Percentiles rank a stretch among this genome's conserved stretches.
phyloP scores from a whole-genome alignment of 1,140 invertebrate species.

The Bathynomus jamesi region DNA sequence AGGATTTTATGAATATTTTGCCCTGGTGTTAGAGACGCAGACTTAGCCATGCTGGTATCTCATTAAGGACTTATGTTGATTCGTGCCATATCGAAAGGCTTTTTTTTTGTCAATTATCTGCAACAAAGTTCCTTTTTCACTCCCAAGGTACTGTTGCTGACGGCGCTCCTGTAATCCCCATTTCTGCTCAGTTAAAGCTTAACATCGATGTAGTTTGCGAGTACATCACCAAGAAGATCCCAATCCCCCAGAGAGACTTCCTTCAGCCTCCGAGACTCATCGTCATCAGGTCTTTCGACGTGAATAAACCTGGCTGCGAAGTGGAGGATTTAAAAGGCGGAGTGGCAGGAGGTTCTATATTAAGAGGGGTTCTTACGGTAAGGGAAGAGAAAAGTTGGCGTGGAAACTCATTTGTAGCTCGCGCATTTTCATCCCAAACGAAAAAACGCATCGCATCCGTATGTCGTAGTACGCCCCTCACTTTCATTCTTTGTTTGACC shows the following conservation, averaged over 20 bases:
- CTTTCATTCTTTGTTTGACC: background rate
- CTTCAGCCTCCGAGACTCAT: slow-evolving; percentile 92
- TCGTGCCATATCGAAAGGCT: too few relatives aligned
- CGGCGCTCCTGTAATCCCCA: slow-evolving; percentile 94
- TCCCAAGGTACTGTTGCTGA: slow-evolving; percentile 98
- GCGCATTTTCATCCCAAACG: too few relatives aligned
- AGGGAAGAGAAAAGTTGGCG: slow-evolving; percentile 63
- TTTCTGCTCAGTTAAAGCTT: slow-evolving; percentile 98
- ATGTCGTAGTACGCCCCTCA: too few relatives aligned
- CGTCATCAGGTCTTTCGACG: slow-evolving; percentile 98
- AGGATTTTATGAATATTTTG: too few relatives aligned
- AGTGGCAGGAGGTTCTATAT: slow-evolving; percentile 95
- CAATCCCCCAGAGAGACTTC: slow-evolving; percentile 90
- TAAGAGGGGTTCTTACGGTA: slow-evolving; percentile 88
- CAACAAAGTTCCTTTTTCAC: too few relatives aligned
- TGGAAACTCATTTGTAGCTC: too few relatives aligned
- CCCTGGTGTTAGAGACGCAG: too few relatives aligned
- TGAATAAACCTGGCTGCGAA: slow-evolving; percentile 99
- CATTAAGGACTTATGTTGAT: too few relatives aligned
- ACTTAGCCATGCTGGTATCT: too few relatives aligned
- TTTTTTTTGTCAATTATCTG: too few relatives aligned
- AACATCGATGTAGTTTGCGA: slow-evolving; percentile 98
- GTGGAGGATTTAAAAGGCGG: slow-evolving; percentile 97
- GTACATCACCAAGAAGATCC: slow-evolving; percentile 97
- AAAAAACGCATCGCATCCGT: too few relatives aligned